Evolutionary conservation across 2,888 invertebrate genomes (phyloP).

Genomic region (Drosophila limbata): DNA sequence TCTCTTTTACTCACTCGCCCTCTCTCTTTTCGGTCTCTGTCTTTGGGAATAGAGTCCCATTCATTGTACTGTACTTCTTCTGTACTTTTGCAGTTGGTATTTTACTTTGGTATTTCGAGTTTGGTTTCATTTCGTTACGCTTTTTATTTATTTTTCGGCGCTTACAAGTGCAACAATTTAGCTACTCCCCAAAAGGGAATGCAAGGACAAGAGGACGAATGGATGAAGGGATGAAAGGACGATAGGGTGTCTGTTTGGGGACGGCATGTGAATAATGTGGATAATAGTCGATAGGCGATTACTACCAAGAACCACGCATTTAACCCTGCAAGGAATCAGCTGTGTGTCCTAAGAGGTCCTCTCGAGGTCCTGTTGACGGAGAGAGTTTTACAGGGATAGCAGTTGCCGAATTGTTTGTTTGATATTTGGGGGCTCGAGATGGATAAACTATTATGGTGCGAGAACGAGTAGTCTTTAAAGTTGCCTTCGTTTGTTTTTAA

Average conservation of each 20-base stretch:
- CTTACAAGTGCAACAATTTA: constrained; percentile 78
- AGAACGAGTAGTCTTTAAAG: constrained; percentile 14
- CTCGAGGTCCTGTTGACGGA: neutral
- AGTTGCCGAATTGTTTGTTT: constrained; percentile 44
- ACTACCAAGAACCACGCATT: constrained; percentile 33
- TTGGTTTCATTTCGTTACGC: constrained; percentile 61
- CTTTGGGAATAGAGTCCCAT: constrained; percentile 45
- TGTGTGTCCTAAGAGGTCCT: constrained; percentile 10
- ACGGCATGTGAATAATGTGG: constrained; percentile 57
- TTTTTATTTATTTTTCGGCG: constrained; percentile 69
- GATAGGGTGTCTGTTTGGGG: neutral
- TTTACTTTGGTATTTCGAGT: constrained; percentile 67
- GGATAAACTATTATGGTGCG: constrained; percentile 47
- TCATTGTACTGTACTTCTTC: constrained; percentile 54
- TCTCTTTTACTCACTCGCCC: neutral
- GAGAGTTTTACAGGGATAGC: neutral
- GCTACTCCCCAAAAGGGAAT: constrained; percentile 33
- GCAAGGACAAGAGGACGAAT: neutral
- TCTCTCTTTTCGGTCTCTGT: constrained; percentile 6
- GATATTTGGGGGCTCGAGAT: constrained; percentile 30
- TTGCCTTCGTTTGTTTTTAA: constrained; percentile 23
- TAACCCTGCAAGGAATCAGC: constrained; percentile 25
- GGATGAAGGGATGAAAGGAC: neutral
- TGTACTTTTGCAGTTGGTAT: constrained; percentile 58
- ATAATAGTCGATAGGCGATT: constrained; percentile 65